These are phyloP conservation scores for Drosophila sordidula DNA, from an alignment of 2,888 invertebrate species.

Conservation along the genomic window DNA sequence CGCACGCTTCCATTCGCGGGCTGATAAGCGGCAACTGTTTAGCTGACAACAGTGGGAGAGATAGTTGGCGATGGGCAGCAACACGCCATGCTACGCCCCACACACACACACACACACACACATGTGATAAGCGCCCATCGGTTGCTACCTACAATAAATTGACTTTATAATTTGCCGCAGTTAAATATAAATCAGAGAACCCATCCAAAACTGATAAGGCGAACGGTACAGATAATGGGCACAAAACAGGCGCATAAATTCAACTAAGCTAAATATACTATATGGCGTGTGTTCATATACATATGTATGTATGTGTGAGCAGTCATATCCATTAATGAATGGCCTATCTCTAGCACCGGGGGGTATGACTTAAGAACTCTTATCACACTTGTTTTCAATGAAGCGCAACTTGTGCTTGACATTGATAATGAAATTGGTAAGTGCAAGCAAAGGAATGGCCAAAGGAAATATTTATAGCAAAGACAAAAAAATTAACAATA, in stretches of 20 bases:
- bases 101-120: neutral
- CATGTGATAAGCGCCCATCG: slow-evolving; percentile 45
- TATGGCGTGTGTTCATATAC: neutral
- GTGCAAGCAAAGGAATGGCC: neutral
- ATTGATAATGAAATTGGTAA: slow-evolving; percentile 69
- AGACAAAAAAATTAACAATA: neutral
- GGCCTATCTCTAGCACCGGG: slow-evolving; percentile 17
- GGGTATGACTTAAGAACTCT: slow-evolving; percentile 29
- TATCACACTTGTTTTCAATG: slow-evolving; percentile 42
- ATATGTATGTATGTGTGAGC: neutral
- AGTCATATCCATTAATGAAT: slow-evolving; percentile 64
- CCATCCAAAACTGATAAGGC: slow-evolving; percentile 27
- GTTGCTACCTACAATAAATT: slow-evolving; percentile 53
- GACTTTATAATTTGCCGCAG: slow-evolving; percentile 32
- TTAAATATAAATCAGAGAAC: slow-evolving; percentile 56
- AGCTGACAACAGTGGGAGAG: slow-evolving; percentile 1
- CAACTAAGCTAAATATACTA: neutral
- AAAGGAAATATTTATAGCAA: neutral
- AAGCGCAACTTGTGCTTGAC: slow-evolving; percentile 55
- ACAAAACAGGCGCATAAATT: slow-evolving; percentile 17
- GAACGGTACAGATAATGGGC: slow-evolving; percentile 16
- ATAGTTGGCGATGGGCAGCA: slow-evolving; percentile 28
- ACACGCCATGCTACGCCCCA: slow-evolving; percentile 50
- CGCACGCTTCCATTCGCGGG: slow-evolving; percentile 12
- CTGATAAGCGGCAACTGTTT: slow-evolving; percentile 9